Conservation (phyloP, 2,888 invertebrate genomes). For the Coenonympha glycerion region DNA sequence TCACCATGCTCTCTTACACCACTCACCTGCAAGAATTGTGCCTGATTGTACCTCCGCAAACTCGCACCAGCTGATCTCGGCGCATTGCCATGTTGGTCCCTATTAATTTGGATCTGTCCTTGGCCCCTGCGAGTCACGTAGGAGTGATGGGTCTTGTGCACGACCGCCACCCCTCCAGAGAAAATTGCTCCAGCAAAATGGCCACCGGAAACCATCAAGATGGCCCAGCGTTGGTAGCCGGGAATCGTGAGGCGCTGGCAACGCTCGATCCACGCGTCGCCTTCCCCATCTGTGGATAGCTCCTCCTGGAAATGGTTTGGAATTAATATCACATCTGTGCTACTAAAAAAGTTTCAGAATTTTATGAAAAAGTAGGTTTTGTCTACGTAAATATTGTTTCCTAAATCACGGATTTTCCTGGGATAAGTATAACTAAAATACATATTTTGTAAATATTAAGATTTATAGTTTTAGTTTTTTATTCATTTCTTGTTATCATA, state of each 20-base stretch:
- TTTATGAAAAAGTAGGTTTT: too few relatives aligned
- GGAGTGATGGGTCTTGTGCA: slow-evolving; percentile 89
- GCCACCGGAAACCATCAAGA: slow-evolving; percentile 90
- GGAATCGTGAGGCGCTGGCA: slow-evolving; percentile 52
- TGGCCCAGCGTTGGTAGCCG: slow-evolving; percentile 78
- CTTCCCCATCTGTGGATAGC: slow-evolving; percentile 64
- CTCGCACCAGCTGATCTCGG: slow-evolving; percentile 88
- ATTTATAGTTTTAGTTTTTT: too few relatives aligned
- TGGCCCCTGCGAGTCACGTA: slow-evolving; percentile 90
- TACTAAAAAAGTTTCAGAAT: neutral
- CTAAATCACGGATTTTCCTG: too few relatives aligned
- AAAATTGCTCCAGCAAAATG: slow-evolving; percentile 65
- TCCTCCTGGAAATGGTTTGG: slow-evolving; percentile 56
- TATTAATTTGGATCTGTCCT: slow-evolving; percentile 83
- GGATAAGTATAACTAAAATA: too few relatives aligned
- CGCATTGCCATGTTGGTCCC: slow-evolving; percentile 78
- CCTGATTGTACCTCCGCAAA: slow-evolving; percentile 86
- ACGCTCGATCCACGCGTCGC: slow-evolving; percentile 57
- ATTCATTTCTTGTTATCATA: too few relatives aligned
- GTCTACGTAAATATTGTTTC: too few relatives aligned
- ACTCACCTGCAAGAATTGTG: slow-evolving; percentile 80
- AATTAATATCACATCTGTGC: neutral
- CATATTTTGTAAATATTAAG: too few relatives aligned
- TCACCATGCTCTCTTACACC: slow-evolving; percentile 1
- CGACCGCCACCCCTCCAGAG: slow-evolving; percentile 60